phyloP scores from a whole-genome alignment of 1,140 invertebrate species.

The Brachystomella parvula region DNA sequence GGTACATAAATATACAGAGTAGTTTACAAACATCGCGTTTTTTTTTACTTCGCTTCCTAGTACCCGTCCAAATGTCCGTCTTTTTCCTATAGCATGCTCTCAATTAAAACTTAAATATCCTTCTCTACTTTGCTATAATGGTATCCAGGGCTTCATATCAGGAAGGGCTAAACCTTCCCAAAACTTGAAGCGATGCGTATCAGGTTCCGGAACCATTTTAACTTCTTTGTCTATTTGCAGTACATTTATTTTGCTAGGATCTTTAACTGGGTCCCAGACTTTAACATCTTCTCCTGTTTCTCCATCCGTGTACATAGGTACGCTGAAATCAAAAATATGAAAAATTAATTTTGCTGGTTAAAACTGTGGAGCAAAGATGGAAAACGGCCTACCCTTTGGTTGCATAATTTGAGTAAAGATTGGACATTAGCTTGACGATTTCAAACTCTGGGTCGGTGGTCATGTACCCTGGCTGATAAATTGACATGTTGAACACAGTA shows the following conservation, averaged over 20 bases:
- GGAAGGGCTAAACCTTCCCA: constrained; percentile 21
- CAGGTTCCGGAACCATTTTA: constrained; percentile 25
- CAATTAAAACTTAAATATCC: too few species aligned
- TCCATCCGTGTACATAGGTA: constrained; percentile 26
- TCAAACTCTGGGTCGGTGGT: background rate
- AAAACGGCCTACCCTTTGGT: constrained; percentile 15
- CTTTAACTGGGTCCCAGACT: constrained; percentile 23
- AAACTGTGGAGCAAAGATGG: background rate
- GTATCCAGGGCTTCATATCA: background rate
- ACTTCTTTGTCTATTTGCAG: constrained; percentile 26
- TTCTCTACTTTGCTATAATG: too few species aligned
- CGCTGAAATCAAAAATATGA: constrained; percentile 14
- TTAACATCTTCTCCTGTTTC: constrained; percentile 26
- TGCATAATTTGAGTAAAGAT: constrained; percentile 29
- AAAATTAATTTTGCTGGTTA: background rate
- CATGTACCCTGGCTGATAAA: background rate
- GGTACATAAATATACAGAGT: too few species aligned
- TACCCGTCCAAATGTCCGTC: too few species aligned
- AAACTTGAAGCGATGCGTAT: constrained; percentile 18
- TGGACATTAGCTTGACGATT: constrained; percentile 9
- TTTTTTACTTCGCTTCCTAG: too few species aligned
- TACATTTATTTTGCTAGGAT: constrained; percentile 18
- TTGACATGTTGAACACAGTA: background rate
- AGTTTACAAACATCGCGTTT: too few species aligned
- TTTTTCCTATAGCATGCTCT: too few species aligned